Conservation (phyloP, 2,888 invertebrate genomes). For the Achlya flavicornis region DNA sequence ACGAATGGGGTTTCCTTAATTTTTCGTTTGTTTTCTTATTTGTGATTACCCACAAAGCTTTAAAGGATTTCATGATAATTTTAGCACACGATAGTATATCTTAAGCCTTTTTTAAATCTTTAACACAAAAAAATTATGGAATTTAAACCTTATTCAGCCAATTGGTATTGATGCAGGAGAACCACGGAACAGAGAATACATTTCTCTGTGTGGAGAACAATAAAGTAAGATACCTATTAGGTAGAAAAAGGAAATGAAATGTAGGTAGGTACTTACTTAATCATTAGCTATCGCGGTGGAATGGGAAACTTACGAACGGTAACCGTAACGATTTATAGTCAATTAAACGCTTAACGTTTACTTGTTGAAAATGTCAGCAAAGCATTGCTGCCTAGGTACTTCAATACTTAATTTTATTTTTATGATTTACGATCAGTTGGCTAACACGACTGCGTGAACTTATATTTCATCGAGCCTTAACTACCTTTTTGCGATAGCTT, state of each 20-base stretch:
- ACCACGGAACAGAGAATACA: too few species aligned
- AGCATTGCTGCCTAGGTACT: neutral
- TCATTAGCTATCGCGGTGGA: neutral
- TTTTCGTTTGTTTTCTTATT: neutral
- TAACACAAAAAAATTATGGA: too few species aligned
- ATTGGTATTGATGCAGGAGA: too few species aligned
- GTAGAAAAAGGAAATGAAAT: neutral
- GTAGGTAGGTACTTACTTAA: neutral
- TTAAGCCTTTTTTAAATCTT: neutral
- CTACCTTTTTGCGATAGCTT: neutral
- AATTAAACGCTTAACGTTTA: constrained; percentile 15
- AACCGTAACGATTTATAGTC: constrained; percentile 11
- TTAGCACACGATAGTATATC: neutral
- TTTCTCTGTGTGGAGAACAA: neutral
- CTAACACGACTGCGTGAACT: neutral
- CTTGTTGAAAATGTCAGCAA: constrained; percentile 17
- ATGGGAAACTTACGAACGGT: neutral
- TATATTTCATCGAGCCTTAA: neutral
- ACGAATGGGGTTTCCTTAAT: neutral
- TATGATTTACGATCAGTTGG: neutral
- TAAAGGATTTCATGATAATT: neutral
- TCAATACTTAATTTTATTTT: neutral
- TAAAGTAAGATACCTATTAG: neutral
- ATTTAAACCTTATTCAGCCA: too few species aligned
- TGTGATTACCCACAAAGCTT: neutral